Percentiles rank a stretch among this genome's conserved stretches.
Conservation (phyloP, 53 echinoderm and acorn worm genomes). For the Temnopleurus reevesii region DNA sequence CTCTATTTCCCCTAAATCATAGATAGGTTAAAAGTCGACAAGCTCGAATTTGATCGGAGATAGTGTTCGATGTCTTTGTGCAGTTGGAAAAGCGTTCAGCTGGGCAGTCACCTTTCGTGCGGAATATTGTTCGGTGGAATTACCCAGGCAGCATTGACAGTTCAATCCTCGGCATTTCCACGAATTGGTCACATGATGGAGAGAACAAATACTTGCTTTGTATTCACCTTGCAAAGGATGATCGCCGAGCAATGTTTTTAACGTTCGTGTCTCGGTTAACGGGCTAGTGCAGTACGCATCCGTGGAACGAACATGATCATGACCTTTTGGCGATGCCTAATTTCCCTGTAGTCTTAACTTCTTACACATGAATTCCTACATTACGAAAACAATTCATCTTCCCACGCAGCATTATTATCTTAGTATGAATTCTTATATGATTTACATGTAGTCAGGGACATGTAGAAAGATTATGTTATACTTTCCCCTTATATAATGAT, state of each 20-base stretch:
- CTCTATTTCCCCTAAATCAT: slow-evolving; percentile 10
- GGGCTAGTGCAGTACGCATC: not conserved
- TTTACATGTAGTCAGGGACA: no score
- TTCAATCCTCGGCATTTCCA: not conserved
- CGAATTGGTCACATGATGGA: not conserved
- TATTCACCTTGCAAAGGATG: not conserved
- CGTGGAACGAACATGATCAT: not conserved
- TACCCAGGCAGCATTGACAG: not conserved
- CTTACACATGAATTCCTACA: no score
- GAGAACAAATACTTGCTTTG: no score
- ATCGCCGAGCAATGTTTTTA: not conserved
- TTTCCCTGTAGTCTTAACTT: no score
- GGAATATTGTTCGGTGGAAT: no score
- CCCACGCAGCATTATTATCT: no score
- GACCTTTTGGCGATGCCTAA: not conserved
- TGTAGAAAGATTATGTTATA: no score
- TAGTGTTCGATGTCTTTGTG: not conserved
- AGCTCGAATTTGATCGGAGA: not conserved
- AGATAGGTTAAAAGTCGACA: not conserved
- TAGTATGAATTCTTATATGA: no score
- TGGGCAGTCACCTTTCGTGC: not conserved
- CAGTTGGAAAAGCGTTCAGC: not conserved
- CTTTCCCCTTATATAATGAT: no score
- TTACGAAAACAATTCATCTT: no score
- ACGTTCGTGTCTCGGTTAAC: not conserved